Evolutionary conservation across 2,797 vertebrate species (phyloP).

Genomic region (Ptychobarbus kaznakovi): DNA sequence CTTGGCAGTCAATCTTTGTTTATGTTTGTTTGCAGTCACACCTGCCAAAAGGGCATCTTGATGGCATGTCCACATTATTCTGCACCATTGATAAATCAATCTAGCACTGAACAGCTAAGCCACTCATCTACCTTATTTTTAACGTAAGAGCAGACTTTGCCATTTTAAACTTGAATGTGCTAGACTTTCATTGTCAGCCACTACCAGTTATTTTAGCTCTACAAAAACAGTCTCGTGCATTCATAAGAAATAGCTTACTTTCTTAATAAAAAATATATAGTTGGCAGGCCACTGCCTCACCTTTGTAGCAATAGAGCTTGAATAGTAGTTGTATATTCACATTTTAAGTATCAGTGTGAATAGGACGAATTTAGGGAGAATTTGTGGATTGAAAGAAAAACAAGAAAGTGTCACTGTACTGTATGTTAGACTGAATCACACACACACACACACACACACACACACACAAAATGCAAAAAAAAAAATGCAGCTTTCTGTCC

Average conservation of each 20-base stretch:
- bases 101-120: slow-evolving; percentile 29
- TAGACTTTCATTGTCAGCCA: background rate
- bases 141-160: background rate
- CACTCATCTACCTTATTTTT: slow-evolving; percentile 9
- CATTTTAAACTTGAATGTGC: background rate
- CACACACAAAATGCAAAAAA: background rate
- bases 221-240: background rate
- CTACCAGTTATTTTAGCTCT: background rate
- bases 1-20: slow-evolving; percentile 2
- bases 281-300: background rate
- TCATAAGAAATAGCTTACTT: background rate
- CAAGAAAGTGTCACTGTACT: background rate
- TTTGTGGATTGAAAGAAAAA: background rate
- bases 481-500: background rate
- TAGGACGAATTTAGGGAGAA: background rate
- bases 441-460: too few relatives aligned
- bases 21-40: slow-evolving; percentile 21
- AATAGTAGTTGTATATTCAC: background rate
- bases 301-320: background rate
- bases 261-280: background rate
- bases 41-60: slow-evolving; percentile 24
- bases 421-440: background rate
- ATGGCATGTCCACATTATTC: slow-evolving; percentile 15
- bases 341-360: background rate
- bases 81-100: slow-evolving; percentile 37